A percentile compares a stretch with the other conserved stretches of the same genome.
Conservation (phyloP, 2,888 invertebrate genomes). For the Eurois occulta region DNA sequence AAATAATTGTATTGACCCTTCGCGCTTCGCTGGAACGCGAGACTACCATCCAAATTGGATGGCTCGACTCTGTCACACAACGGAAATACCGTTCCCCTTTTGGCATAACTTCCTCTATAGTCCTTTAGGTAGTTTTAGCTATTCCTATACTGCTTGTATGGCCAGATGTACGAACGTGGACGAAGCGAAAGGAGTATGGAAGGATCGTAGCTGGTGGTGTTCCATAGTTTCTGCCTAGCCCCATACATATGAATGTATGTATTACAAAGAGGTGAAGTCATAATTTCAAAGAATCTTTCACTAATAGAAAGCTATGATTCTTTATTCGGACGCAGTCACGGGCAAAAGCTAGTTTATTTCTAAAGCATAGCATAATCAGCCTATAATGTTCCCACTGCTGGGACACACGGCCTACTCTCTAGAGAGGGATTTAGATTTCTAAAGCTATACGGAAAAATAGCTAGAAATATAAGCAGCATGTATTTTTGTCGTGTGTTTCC, state of each 20-base stretch:
- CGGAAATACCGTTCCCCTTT: slow-evolving; percentile 44
- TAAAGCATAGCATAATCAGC: no score
- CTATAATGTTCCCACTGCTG: no score
- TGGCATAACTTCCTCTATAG: slow-evolving; percentile 25
- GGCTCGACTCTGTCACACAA: background rate
- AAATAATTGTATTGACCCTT: slow-evolving; percentile 4
- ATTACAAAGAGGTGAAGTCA: background rate
- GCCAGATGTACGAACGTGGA: background rate
- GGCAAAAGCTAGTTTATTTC: background rate
- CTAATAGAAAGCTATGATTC: background rate
- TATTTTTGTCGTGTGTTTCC: slow-evolving; percentile 45
- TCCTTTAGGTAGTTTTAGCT: background rate
- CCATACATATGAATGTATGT: background rate
- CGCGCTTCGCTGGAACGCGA: background rate
- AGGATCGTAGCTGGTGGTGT: background rate
- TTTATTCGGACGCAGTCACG: background rate
- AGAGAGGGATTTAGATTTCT: no score
- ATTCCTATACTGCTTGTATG: background rate
- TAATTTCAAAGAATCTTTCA: background rate
- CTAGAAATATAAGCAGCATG: slow-evolving; percentile 30
- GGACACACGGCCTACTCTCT: no score
- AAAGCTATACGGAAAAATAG: slow-evolving; percentile 19
- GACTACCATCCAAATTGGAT: slow-evolving; percentile 8
- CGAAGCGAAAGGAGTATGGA: background rate
- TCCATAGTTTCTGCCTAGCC: background rate